Base-by-base conservation (phyloP, 1,140 invertebrate species). In the Pararge aegeria region DNA sequence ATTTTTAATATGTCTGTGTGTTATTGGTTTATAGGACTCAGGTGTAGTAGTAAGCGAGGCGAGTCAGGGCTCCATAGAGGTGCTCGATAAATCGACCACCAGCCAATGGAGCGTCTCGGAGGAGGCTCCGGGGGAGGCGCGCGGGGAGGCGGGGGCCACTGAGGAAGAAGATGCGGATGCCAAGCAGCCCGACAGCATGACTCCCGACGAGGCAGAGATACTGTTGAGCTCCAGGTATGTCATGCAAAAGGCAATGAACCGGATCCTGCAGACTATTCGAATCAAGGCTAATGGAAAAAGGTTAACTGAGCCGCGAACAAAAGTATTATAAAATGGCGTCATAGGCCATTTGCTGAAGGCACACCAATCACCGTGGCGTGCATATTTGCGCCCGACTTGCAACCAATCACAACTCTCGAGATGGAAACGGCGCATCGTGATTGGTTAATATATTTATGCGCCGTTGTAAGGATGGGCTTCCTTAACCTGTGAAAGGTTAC, bases 201-300 rank as follows among this genome's bases (percentile, higher is more conserved):
- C 95, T 38, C 93, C 94, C n/a, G 94, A 94, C 70, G 95, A 96
- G 78, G 95, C 95, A n/a, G 95, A 96, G 75, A 93, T 95, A 88
- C 89, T 96, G 68, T 90, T 96, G 53, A 96, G 95, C 81, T 93
- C 94, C 73, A 95, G 95, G 95, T 96, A 29, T 7, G 34, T 77
- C 1, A 3, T 21, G 24, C 24, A 4, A 15, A 2, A 1, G n/a
- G n/a, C 38, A 16, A 1, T 0, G 1, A 0, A 16, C 38, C 5
- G 1, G 38, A 18, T 10, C 6, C 4, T 42, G 12, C 13, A 38
- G 27, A 7, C 1, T 5, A 27, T 24, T 24, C 27, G 5, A 27
- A 27, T 27, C 5, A 5, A 27, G 10, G 10, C 10, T 7, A 4
- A 5, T 5, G 27, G n/a, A n/a, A n/a, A n/a, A n/a, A n/a, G n/a